A percentile compares a stretch with the other conserved stretches of the same genome.
phyloP scores from a whole-genome alignment of 2,888 invertebrate genomes.

The Teleogryllus oceanicus region DNA sequence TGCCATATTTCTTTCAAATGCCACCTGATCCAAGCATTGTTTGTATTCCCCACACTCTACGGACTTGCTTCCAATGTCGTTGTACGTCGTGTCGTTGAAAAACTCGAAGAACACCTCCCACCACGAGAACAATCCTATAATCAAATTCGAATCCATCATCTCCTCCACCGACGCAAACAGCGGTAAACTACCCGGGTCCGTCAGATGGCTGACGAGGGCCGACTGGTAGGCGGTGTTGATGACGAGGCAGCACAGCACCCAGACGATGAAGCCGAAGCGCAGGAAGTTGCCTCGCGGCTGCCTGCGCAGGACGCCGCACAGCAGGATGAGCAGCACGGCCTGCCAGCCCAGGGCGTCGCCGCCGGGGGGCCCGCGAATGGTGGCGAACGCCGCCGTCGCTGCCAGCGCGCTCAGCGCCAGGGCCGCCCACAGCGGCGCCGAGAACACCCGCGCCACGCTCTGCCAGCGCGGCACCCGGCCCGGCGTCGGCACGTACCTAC shows the following conservation, averaged over 20 bases:
- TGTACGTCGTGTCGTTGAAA: background rate
- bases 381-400: no score
- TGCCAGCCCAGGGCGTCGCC: no score
- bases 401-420: no score
- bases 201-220: slow-evolving; percentile 26
- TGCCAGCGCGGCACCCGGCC: slow-evolving; percentile 20
- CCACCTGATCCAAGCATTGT: background rate
- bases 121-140: background rate
- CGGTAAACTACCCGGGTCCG: slow-evolving; percentile 20
- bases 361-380: no score
- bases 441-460: slow-evolving; percentile 4
- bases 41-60: no score
- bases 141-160: background rate
- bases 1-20: no score
- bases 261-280: slow-evolving; percentile 26
- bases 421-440: background rate
- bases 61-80: no score
- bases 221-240: slow-evolving; percentile 33
- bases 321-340: no score
- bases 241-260: slow-evolving; percentile 27
- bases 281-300: background rate
- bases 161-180: background rate
- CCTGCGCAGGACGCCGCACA: background rate
- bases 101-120: background rate
- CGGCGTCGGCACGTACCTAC: background rate